A percentile compares a stretch with the other conserved stretches of the same genome.
Conservation (phyloP, 2,113 vertebrate species). For the Hippotragus niger region DNA sequence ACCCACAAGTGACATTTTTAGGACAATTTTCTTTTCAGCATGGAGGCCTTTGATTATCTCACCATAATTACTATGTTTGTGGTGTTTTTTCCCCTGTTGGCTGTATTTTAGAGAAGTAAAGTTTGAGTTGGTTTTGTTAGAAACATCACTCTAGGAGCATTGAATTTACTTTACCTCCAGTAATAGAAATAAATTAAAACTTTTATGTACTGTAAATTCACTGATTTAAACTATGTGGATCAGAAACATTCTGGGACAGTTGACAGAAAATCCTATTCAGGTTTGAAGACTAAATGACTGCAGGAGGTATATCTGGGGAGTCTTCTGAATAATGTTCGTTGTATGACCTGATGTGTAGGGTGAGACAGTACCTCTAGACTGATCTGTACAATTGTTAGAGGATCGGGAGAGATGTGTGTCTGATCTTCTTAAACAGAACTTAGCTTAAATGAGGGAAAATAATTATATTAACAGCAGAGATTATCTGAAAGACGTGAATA, state of each 20-base stretch:
- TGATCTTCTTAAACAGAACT: not conserved
- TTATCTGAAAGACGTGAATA: not conserved
- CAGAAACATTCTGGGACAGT: not conserved
- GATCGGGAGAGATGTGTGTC: not conserved
- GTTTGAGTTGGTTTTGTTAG: constrained; percentile 62
- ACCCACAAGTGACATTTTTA: constrained; percentile 71
- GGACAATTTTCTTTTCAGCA: constrained; percentile 29
- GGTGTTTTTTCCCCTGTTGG: constrained; percentile 18
- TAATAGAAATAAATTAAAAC: constrained; percentile 60
- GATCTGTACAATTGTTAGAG: not conserved
- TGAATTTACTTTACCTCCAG: constrained; percentile 47
- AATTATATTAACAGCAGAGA: not conserved
- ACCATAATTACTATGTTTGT: constrained; percentile 65
- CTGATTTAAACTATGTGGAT: constrained; percentile 12
- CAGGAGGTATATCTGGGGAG: not conserved
- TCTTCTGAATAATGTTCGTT: not conserved
- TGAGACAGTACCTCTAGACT: not conserved
- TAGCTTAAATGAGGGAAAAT: not conserved
- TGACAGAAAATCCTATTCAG: constrained; percentile 9
- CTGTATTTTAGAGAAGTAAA: constrained; percentile 62
- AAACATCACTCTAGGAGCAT: constrained; percentile 31
- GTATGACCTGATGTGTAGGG: not conserved
- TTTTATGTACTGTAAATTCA: constrained; percentile 48
- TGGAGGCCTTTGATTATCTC: constrained; percentile 66
- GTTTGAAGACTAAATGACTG: not conserved